These are phyloP conservation scores for Candidula unifasciata DNA, from an alignment of 2,888 invertebrate species.

Conservation along the genomic window DNA sequence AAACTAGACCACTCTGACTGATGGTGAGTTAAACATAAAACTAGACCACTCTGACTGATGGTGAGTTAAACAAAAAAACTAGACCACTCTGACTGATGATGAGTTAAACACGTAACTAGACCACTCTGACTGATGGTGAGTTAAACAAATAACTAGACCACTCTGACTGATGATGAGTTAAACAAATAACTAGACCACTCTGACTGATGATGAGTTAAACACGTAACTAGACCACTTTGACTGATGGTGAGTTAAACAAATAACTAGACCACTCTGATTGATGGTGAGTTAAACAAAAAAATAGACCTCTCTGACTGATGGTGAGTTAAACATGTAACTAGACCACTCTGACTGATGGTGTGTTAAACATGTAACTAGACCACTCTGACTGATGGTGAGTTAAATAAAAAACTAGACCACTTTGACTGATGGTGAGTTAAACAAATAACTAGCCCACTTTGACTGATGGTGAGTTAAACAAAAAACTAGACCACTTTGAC, in stretches of 20 bases:
- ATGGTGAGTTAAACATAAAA: slow-evolving; percentile 67
- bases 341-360: slow-evolving; percentile 74
- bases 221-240: too few relatives aligned
- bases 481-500: too few relatives aligned
- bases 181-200: too few relatives aligned
- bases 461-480: slow-evolving; percentile 68
- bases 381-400: slow-evolving; percentile 72
- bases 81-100: slow-evolving; percentile 74
- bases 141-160: too few relatives aligned
- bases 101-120: too few relatives aligned
- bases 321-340: too few relatives aligned
- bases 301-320: slow-evolving; percentile 72
- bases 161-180: slow-evolving; percentile 69
- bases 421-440: slow-evolving; percentile 67
- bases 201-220: slow-evolving; percentile 68
- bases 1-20: slow-evolving; percentile 73
- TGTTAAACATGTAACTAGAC: too few relatives aligned
- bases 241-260: slow-evolving; percentile 68
- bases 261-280: slow-evolving; percentile 73
- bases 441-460: too few relatives aligned
- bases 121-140: slow-evolving; percentile 73
- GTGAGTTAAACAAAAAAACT: too few relatives aligned
- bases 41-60: slow-evolving; percentile 73
- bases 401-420: too few relatives aligned
- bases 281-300: slow-evolving; percentile 67